Evolutionary conservation across 92 coral and sea anemone species (phyloP).

Genomic region (Porites cylindrica): DNA sequence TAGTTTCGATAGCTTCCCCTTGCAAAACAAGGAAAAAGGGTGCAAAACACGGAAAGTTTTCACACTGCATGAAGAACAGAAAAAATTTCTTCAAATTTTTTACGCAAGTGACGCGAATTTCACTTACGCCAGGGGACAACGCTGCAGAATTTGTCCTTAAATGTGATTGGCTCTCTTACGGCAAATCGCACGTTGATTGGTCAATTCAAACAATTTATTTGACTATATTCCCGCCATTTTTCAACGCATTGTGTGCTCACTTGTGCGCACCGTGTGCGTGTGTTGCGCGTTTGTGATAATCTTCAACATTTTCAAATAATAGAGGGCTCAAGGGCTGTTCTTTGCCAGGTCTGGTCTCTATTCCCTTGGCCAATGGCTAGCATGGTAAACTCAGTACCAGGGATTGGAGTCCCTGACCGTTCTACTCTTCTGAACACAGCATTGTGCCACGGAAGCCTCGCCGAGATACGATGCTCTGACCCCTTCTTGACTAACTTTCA

Average conservation of each 20-base stretch:
- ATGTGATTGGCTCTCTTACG: conserved; percentile 2
- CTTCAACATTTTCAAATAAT: too few species aligned
- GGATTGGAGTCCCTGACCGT: too few species aligned
- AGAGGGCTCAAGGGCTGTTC: too few species aligned
- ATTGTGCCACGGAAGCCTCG: too few species aligned
- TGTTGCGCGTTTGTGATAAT: too few species aligned
- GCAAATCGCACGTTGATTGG: conserved; percentile 11
- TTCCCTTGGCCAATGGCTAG: too few species aligned
- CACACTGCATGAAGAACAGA: neutral
- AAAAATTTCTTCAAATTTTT: neutral
- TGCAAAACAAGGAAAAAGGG: neutral
- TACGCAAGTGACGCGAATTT: neutral
- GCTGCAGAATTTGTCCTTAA: neutral
- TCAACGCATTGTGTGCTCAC: neutral
- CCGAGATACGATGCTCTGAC: too few species aligned
- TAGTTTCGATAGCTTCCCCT: neutral
- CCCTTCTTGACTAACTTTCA: too few species aligned
- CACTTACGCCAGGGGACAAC: conserved; percentile 7
- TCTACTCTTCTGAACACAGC: too few species aligned
- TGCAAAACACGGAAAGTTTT: neutral
- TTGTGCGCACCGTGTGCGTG: neutral
- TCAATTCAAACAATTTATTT: neutral
- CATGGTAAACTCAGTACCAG: too few species aligned
- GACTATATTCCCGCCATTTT: conserved; percentile 17
- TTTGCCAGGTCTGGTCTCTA: too few species aligned